Percentiles rank a stretch among this genome's conserved stretches.
Conservation (phyloP, 2,888 invertebrate genomes). For the Ferrisia virgata region DNA sequence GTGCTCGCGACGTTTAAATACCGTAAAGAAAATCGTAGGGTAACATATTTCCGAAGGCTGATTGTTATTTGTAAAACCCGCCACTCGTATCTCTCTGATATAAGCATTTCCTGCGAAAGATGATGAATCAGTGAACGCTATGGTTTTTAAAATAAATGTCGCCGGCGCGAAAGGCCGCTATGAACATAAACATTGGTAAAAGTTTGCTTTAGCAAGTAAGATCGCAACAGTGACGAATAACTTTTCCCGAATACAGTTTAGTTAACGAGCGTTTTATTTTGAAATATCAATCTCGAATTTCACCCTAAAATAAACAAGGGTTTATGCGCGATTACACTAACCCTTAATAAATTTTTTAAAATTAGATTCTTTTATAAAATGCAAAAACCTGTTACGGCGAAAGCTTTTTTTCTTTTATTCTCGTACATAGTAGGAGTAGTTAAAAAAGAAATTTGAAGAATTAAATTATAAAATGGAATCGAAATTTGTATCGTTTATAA, state of each 20-base stretch:
- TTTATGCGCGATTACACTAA: conserved; percentile 44
- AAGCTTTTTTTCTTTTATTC: neutral
- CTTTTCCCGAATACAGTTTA: conserved; percentile 18
- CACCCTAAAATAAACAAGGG: conserved; percentile 37
- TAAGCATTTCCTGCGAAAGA: conserved; percentile 8
- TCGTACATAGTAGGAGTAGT: neutral
- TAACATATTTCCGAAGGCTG: conserved; percentile 13
- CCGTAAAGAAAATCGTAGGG: neutral
- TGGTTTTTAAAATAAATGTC: conserved; percentile 27
- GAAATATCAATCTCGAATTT: conserved; percentile 45
- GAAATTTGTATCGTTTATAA: neutral
- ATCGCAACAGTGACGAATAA: conserved; percentile 23
- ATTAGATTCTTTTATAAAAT: conserved; percentile 31
- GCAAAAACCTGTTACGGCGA: conserved; percentile 23
- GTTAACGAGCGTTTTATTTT: conserved; percentile 37
- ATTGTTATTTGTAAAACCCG: neutral
- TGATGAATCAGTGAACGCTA: conserved; percentile 12
- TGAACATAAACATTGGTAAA: conserved; percentile 10
- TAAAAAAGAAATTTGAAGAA: neutral
- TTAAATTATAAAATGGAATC: neutral
- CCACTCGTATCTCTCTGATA: neutral
- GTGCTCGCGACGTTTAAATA: neutral
- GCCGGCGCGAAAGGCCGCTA: conserved; percentile 16
- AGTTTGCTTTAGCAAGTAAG: conserved; percentile 19
- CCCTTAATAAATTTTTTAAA: conserved; percentile 45